phyloP scores from a whole-genome alignment of 2,113 vertebrate species.

The Pelobates fuscus region DNA sequence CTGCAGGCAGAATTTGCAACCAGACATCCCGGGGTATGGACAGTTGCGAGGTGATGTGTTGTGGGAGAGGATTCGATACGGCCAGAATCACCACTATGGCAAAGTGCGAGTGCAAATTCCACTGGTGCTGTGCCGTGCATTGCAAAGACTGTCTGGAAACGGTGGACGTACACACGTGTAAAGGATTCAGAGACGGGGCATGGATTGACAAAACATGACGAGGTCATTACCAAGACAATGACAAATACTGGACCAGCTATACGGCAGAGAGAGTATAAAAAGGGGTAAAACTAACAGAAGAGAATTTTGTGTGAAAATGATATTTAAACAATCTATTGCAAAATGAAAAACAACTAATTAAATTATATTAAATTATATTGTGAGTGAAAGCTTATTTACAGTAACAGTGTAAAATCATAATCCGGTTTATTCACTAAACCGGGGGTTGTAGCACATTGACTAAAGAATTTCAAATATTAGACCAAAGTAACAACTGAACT shows the following conservation, averaged over 20 bases:
- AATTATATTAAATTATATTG: slow-evolving; percentile 49
- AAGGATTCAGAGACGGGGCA: slow-evolving; percentile 73
- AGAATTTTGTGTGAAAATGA: neutral
- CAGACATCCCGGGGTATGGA: slow-evolving; percentile 83
- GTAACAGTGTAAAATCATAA: neutral
- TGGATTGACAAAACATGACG: slow-evolving; percentile 58
- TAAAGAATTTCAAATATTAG: too few relatives aligned
- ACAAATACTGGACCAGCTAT: neutral
- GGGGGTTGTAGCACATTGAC: too few relatives aligned
- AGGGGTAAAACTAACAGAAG: too few relatives aligned
- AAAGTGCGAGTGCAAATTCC: slow-evolving; percentile 95
- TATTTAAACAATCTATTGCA: neutral
- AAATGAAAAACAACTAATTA: too few relatives aligned
- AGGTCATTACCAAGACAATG: neutral
- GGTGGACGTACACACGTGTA: slow-evolving; percentile 91
- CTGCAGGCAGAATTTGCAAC: slow-evolving; percentile 87
- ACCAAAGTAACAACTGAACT: too few relatives aligned
- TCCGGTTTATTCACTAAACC: too few relatives aligned
- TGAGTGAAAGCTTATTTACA: slow-evolving; percentile 9
- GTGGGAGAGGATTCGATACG: slow-evolving; percentile 91
- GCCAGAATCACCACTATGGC: slow-evolving; percentile 80
- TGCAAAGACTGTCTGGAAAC: slow-evolving; percentile 90
- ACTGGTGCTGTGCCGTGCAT: slow-evolving; percentile 92
- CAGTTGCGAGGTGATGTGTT: slow-evolving; percentile 97
- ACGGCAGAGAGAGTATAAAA: neutral